These are phyloP conservation scores for Lasioglossum oenotherae DNA, from an alignment of 2,888 invertebrate genomes.

Conservation along the genomic window DNA sequence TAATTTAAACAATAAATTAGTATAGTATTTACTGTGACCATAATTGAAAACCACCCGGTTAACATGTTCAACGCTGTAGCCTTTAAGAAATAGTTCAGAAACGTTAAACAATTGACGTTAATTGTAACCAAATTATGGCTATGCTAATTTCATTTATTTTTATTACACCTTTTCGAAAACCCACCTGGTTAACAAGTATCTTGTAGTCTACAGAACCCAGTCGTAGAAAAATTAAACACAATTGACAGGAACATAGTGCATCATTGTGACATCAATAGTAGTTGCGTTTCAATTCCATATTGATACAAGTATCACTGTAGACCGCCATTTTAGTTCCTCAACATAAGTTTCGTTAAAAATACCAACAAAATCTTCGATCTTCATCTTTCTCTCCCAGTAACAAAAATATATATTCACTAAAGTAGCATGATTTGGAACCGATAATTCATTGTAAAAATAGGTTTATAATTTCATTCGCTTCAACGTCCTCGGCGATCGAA, in stretches of 20 bases:
- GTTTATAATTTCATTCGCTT: neutral
- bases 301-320: neutral
- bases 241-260: constrained; percentile 25
- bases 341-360: neutral
- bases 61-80: too few species aligned
- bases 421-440: neutral
- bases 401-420: neutral
- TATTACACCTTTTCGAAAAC: too few species aligned
- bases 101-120: neutral
- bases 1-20: too few species aligned
- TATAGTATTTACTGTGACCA: too few species aligned
- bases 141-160: too few species aligned
- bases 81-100: neutral
- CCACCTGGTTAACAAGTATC: too few species aligned
- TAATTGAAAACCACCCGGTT: too few species aligned
- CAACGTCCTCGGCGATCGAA: neutral
- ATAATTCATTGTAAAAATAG: neutral
- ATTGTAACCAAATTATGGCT: too few species aligned
- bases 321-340: neutral
- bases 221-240: neutral
- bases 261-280: neutral
- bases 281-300: neutral
- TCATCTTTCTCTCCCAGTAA: neutral
- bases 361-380: neutral
- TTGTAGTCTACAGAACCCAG: neutral